Conservation (phyloP, 2,888 invertebrate genomes). For the Cyclophora albipunctata region DNA sequence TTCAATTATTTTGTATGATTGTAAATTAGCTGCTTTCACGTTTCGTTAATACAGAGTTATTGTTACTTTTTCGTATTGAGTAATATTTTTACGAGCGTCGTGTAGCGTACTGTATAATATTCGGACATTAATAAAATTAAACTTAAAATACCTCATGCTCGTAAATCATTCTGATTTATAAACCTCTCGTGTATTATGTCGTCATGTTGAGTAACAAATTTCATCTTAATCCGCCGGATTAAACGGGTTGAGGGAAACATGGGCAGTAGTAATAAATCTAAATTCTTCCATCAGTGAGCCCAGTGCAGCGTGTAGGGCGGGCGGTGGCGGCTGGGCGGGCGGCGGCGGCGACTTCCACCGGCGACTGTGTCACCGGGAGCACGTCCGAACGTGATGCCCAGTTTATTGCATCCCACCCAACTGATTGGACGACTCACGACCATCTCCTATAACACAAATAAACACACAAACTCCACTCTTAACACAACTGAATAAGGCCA, state of each 20-base stretch:
- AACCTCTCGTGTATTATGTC: too few relatives aligned
- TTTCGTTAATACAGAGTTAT: too few relatives aligned
- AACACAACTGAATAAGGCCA: conserved; percentile 14
- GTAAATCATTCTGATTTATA: too few relatives aligned
- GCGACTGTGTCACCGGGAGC: conserved; percentile 13
- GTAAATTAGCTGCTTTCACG: too few relatives aligned
- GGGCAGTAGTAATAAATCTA: conserved; percentile 43
- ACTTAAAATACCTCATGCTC: too few relatives aligned
- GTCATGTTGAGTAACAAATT: too few relatives aligned
- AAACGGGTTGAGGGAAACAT: conserved; percentile 34
- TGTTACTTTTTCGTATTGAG: too few relatives aligned
- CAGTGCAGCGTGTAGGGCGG: conserved; percentile 29
- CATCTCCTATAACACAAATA: conserved; percentile 29
- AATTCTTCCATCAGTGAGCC: conserved; percentile 38
- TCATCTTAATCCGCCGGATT: conserved; percentile 14
- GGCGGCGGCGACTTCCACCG: background rate
- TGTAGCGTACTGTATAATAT: too few relatives aligned
- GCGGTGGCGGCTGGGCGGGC: conserved; percentile 1
- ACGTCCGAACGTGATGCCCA: conserved; percentile 52
- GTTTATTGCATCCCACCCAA: conserved; percentile 51
- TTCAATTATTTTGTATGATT: too few relatives aligned
- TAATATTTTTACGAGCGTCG: too few relatives aligned
- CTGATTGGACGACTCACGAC: conserved; percentile 50
- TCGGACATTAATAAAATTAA: too few relatives aligned
- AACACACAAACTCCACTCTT: conserved; percentile 23